Evolutionary conservation across 1,140 invertebrate genomes (phyloP), one percentile per base, ranked within the genome.

Genomic region (Ptiloglossa arizonensis): DNA sequence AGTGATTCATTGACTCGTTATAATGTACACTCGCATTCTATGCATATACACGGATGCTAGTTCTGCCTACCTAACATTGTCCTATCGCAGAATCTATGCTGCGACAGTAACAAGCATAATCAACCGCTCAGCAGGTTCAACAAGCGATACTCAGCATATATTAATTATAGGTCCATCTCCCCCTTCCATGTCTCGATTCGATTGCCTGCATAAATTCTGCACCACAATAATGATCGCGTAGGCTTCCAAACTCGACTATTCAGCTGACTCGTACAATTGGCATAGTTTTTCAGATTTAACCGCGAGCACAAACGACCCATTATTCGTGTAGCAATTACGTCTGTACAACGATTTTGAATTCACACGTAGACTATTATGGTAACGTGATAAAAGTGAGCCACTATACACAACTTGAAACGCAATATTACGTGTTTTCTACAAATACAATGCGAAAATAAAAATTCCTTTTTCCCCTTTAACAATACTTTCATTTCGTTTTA

Each of bases 61-160:
- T 32, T 48, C n/a, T 48, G 17, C 9, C 15, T n/a, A 22, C 19
- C 44, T 66, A 54, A 74, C 35, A 56, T 56, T 66, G 27, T 74
- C 41, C 27, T 38, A 15, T 35, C 41, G 29, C 15, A 4, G 11
- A 62, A 6, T 38, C 48, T 41, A 22, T 50, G 73, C 22, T 68
- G 29, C 54, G 5, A 38, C 13, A 81, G 80, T 82, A 35, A 27
- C 67, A 56, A 77, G 67, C 85, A 87, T 89, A 89, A 90, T 89
- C 85, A 89, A 89, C 85, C 83, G 67, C 81, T 87, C 79, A 62
- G 85, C 79, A 83, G 80, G 72, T 84, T 83, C 79, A 87, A 78
- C 85, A 82, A 86, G 87, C 86, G 81, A 85, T 81, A 81, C 84
- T 85, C 87, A 73, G 85, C 86, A 86, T 86, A 87, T 87, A 90